Percentiles rank a stretch among this genome's conserved stretches.
Evolutionary conservation across 1,140 invertebrate species (phyloP).

Genomic region (Anastatus disparis): DNA sequence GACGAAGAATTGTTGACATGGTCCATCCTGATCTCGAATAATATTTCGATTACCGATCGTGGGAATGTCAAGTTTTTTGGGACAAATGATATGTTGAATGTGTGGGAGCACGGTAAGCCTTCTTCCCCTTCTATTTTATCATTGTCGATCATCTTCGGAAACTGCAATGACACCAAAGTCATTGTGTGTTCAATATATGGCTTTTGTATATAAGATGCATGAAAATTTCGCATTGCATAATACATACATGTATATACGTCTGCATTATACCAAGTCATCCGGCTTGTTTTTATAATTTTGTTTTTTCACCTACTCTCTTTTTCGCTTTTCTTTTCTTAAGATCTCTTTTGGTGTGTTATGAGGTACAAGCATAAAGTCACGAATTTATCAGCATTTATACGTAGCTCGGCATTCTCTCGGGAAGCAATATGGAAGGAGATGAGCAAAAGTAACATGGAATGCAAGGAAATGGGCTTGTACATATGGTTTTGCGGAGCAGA

Average conservation of each 20-base stretch:
- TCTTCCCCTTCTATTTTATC: background rate
- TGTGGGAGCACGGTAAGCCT: background rate
- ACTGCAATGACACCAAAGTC: too few relatives aligned
- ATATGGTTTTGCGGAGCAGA: too few relatives aligned
- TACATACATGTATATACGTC: background rate
- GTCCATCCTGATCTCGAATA: conserved; percentile 40
- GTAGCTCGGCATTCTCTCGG: too few relatives aligned
- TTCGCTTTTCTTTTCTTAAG: conserved; percentile 4
- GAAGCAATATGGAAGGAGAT: too few relatives aligned
- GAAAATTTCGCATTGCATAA: conserved; percentile 1
- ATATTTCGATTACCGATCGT: conserved; percentile 54
- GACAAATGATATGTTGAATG: too few relatives aligned
- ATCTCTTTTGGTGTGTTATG: background rate
- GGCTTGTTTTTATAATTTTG: background rate
- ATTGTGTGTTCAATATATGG: too few relatives aligned
- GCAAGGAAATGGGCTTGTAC: too few relatives aligned
- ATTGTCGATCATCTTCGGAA: too few relatives aligned
- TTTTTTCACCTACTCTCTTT: background rate
- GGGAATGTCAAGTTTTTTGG: conserved; percentile 50
- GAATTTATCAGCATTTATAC: conserved; percentile 21
- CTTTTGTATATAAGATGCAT: too few relatives aligned
- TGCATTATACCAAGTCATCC: background rate
- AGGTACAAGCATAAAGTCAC: background rate
- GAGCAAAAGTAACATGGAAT: too few relatives aligned
- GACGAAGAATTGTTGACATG: conserved; percentile 1